Evolutionary conservation across 2,888 invertebrate genomes (phyloP).

Genomic region (Ctenicera cuprea): DNA sequence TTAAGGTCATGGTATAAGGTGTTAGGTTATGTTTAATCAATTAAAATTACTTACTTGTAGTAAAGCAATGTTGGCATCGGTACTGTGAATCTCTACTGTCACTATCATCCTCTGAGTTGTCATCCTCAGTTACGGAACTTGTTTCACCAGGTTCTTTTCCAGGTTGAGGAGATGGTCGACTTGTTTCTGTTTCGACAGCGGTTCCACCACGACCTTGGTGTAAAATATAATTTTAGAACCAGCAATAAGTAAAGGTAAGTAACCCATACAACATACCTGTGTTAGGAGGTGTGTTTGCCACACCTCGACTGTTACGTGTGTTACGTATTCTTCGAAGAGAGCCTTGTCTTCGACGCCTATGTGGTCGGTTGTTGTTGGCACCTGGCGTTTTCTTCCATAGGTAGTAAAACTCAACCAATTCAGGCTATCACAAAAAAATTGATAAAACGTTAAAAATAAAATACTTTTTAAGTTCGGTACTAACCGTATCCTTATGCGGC

Average conservation of each 20-base stretch:
- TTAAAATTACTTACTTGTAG: conserved; percentile 74
- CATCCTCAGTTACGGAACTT: conserved; percentile 88
- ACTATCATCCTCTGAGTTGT: conserved; percentile 96
- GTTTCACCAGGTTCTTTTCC: conserved; percentile 82
- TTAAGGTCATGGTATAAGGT: not conserved
- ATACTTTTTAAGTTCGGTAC: conserved; percentile 58
- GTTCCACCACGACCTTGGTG: conserved; percentile 57
- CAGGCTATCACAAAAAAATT: conserved; percentile 77
- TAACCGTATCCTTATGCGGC: conserved; percentile 96
- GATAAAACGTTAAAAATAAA: conserved; percentile 2
- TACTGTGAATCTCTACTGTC: conserved; percentile 91
- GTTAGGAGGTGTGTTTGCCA: conserved; percentile 69
- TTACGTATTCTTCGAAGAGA: conserved; percentile 91
- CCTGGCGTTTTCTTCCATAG: conserved; percentile 99
- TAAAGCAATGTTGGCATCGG: conserved; percentile 84
- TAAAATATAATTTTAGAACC: not conserved
- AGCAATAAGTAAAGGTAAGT: not conserved
- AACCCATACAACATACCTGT: conserved; percentile 52
- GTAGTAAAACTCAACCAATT: conserved; percentile 99
- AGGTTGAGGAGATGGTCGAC: conserved; percentile 80
- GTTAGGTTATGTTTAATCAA: not conserved
- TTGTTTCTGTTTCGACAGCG: conserved; percentile 70
- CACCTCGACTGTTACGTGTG: conserved; percentile 90
- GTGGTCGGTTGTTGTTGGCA: conserved; percentile 96
- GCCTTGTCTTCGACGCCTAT: conserved; percentile 90